Evolutionary conservation across 1,140 invertebrate genomes (phyloP).

Genomic region (Acyrthosiphon pisum): DNA sequence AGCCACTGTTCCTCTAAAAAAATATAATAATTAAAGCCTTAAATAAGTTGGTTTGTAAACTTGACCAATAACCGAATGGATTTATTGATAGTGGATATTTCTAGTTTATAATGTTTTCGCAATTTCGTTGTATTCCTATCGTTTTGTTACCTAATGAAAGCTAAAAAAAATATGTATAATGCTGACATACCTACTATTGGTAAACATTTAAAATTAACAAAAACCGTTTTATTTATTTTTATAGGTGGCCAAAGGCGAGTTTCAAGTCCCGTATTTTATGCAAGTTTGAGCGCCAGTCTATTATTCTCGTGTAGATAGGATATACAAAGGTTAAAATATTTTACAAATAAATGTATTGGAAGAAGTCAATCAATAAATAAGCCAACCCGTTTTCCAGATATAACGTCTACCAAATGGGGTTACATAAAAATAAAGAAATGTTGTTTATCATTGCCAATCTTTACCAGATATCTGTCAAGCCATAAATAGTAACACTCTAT

Average conservation of each 20-base stretch:
- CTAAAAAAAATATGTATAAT: not conserved
- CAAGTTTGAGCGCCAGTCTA: not conserved
- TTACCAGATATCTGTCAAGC: not conserved
- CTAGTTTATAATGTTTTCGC: not conserved
- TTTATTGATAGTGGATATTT: not conserved
- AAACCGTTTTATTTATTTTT: not conserved
- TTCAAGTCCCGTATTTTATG: not conserved
- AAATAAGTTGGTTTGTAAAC: not conserved
- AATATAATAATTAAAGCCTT: not conserved
- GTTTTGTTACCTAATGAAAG: not conserved
- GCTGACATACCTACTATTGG: no score
- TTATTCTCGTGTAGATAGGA: not conserved
- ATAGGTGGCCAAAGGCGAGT: not conserved
- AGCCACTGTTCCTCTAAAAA: not conserved
- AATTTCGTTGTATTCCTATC: not conserved
- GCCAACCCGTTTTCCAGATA: not conserved
- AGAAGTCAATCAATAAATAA: not conserved
- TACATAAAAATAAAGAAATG: conserved; percentile 6
- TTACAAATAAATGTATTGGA: not conserved
- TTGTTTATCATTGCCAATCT: not conserved
- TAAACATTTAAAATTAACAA: not conserved
- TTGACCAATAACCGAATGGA: not conserved
- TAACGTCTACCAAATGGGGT: not conserved
- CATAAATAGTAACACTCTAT: not conserved
- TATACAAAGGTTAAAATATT: not conserved